These are phyloP conservation scores for Epizoanthus fatuus DNA, from an alignment of 92 coral and sea anemone genomes.

Conservation along the genomic window DNA sequence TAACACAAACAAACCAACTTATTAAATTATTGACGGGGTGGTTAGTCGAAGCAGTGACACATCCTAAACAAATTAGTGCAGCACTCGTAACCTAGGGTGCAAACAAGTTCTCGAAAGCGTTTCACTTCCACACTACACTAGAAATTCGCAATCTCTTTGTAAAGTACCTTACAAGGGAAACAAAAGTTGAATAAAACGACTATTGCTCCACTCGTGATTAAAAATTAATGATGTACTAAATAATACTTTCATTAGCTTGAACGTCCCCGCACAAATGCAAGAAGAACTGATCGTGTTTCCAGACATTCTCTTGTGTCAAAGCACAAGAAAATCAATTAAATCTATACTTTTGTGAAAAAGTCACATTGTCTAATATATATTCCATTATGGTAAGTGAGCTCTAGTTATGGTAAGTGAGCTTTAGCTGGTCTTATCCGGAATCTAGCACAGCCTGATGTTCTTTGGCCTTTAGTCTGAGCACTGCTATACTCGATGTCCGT, in stretches of 20 bases:
- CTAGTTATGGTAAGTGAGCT: not conserved
- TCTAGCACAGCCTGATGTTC: constrained; percentile 79
- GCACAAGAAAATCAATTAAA: constrained; percentile 12
- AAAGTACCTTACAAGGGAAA: not conserved
- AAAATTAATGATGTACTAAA: constrained; percentile 26
- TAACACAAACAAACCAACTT: constrained; percentile 87
- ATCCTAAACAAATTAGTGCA: constrained; percentile 68
- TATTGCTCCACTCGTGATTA: constrained; percentile 5
- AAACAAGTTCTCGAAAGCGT: constrained; percentile 54
- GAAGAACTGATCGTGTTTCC: not conserved
- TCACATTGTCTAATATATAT: not conserved
- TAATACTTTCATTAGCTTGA: constrained; percentile 8
- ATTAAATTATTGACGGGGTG: constrained; percentile 92
- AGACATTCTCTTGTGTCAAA: not conserved
- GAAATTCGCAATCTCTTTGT: not conserved
- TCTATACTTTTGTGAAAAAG: not conserved
- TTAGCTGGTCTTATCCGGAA: constrained; percentile 37
- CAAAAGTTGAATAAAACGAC: not conserved
- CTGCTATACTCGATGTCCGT: constrained; percentile 90
- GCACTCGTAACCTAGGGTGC: constrained; percentile 65
- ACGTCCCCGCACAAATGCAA: not conserved
- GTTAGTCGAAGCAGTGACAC: constrained; percentile 60
- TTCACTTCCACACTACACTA: constrained; percentile 1
- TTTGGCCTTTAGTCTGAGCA: constrained; percentile 88
- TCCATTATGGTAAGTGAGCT: not conserved